These are phyloP conservation scores for Porphyrio hochstetteri DNA, from an alignment of 2,113 vertebrate genomes.

Conservation along the genomic window DNA sequence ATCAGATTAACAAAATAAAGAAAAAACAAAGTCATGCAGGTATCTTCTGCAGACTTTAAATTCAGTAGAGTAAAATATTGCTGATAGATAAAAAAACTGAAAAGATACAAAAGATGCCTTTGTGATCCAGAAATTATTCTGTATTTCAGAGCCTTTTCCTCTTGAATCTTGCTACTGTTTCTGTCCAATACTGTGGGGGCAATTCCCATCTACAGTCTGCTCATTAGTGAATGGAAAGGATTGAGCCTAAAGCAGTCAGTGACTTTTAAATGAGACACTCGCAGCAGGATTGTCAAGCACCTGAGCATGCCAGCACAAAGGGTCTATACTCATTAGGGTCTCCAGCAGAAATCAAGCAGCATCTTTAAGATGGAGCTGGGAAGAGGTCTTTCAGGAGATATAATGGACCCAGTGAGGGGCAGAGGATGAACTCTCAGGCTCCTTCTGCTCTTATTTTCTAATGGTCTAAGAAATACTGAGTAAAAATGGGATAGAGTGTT, in stretches of 20 bases:
- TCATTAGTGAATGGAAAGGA: background rate
- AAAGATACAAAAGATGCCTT: background rate
- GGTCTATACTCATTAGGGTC: background rate
- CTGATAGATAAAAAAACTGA: fast-evolving
- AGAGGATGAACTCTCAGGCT: background rate
- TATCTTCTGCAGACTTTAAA: background rate
- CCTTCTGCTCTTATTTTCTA: background rate
- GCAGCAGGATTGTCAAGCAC: background rate
- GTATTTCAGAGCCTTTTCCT: background rate
- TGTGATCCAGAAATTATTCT: background rate
- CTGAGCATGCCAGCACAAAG: background rate
- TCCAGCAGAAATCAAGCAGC: background rate
- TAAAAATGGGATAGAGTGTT: background rate
- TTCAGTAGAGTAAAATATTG: background rate
- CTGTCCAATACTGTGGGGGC: background rate
- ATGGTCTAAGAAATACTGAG: background rate
- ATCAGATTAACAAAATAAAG: background rate
- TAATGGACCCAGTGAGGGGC: background rate
- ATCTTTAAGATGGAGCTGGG: background rate
- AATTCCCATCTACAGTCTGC: background rate
- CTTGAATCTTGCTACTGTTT: background rate
- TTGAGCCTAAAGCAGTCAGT: background rate
- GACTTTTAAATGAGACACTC: background rate
- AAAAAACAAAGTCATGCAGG: background rate
- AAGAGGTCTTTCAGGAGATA: background rate